Conservation (phyloP, 2,888 invertebrate genomes). For the Heliconius hortense region DNA sequence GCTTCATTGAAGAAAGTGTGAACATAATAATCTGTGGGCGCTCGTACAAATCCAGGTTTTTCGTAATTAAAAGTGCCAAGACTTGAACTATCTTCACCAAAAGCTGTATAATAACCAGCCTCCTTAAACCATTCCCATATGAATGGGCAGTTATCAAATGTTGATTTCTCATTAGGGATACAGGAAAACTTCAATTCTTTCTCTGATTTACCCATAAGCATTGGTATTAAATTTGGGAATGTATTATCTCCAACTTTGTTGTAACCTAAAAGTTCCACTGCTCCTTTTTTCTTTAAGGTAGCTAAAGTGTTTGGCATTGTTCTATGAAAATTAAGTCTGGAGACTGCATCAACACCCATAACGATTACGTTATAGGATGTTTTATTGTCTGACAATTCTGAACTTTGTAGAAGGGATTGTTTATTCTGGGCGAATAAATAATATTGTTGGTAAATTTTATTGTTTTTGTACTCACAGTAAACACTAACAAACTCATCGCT, state of each 20-base stretch:
- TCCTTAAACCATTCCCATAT: constrained; percentile 90
- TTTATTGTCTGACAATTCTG: constrained; percentile 38
- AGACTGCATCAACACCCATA: constrained; percentile 91
- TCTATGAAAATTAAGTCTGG: constrained; percentile 90
- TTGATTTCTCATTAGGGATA: constrained; percentile 71
- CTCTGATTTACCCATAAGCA: constrained; percentile 86
- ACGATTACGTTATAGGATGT: constrained; percentile 85
- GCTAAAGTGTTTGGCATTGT: constrained; percentile 87
- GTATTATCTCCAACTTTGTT: constrained; percentile 96
- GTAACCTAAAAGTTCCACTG: constrained; percentile 91
- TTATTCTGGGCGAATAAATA: constrained; percentile 82
- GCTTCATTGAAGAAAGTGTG: constrained; percentile 86
- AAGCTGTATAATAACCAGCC: constrained; percentile 86
- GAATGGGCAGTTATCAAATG: constrained; percentile 88
- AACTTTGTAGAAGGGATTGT: constrained; percentile 40
- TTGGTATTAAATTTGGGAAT: constrained; percentile 91
- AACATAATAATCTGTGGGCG: constrained; percentile 91
- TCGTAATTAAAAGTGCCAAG: constrained; percentile 89
- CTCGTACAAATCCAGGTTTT: constrained; percentile 85
- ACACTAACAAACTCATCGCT: constrained; percentile 85
- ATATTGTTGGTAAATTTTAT: constrained; percentile 83
- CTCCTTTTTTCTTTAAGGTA: constrained; percentile 81
- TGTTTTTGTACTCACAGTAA: constrained; percentile 73
- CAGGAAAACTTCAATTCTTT: constrained; percentile 83
- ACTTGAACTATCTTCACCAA: constrained; percentile 88